These are phyloP conservation scores for Eupithecia pulchellata DNA, from an alignment of 2,888 invertebrate genomes.

Conservation along the genomic window DNA sequence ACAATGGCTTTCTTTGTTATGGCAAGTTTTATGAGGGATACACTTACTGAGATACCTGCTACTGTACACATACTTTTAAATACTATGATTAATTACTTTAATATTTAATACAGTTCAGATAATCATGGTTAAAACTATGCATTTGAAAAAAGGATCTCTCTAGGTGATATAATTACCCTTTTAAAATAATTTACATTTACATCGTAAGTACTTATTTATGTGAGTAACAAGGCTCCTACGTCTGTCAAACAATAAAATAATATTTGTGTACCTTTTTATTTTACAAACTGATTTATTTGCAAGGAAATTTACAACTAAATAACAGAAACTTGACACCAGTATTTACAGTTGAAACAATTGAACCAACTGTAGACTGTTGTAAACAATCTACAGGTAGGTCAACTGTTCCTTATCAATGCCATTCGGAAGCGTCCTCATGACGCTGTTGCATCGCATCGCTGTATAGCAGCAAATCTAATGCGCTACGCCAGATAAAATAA, in stretches of 20 bases:
- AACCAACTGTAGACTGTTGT: too few relatives aligned
- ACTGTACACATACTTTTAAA: not conserved
- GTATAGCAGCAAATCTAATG: too few relatives aligned
- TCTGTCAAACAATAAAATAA: not conserved
- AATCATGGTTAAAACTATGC: not conserved
- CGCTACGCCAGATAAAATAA: too few relatives aligned
- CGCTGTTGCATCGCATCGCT: too few relatives aligned
- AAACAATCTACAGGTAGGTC: too few relatives aligned
- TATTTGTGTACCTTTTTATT: not conserved
- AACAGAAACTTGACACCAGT: too few relatives aligned
- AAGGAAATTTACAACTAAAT: too few relatives aligned
- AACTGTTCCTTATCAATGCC: too few relatives aligned
- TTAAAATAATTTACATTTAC: not conserved
- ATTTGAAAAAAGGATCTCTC: not conserved
- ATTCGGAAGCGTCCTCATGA: too few relatives aligned
- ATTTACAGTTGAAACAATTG: too few relatives aligned
- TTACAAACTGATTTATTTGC: too few relatives aligned
- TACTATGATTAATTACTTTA: not conserved
- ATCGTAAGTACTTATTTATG: not conserved
- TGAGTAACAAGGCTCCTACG: not conserved
- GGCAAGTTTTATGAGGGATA: constrained; percentile 14
- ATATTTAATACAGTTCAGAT: not conserved
- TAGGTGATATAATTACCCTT: not conserved
- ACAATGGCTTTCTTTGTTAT: constrained; percentile 35
- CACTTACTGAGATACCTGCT: not conserved